Percentiles rank a stretch among this genome's conserved stretches.
Evolutionary conservation across 2,888 invertebrate species (phyloP).

Genomic region (Leptinotarsa juncta): DNA sequence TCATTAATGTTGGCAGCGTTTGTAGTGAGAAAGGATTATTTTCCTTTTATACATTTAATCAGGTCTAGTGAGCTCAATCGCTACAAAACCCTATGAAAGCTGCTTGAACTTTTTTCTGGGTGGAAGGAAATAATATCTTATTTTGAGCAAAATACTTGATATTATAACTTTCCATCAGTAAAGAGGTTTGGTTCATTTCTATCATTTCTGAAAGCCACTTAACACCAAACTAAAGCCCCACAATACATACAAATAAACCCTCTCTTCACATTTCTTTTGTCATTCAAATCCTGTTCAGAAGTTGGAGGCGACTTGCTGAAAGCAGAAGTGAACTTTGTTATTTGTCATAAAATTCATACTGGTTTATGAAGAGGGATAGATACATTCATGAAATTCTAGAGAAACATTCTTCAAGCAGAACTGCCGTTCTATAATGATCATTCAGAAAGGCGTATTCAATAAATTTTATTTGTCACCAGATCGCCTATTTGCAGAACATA

Average conservation of each 20-base stretch:
- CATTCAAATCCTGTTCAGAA: background rate
- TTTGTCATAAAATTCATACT: background rate
- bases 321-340: slow-evolving; percentile 12
- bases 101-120: no score
- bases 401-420: background rate
- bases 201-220: background rate
- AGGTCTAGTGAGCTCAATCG: no score
- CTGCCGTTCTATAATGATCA: background rate
- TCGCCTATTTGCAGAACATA: background rate
- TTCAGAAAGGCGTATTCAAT: background rate
- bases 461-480: background rate
- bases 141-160: no score
- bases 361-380: slow-evolving; percentile 5
- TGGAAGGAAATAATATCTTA: no score
- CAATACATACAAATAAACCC: background rate
- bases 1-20: no score
- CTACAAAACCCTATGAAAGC: no score
- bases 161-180: no score
- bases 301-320: background rate
- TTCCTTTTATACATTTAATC: no score
- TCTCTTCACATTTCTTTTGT: background rate
- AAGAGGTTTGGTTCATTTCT: background rate
- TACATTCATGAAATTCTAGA: background rate
- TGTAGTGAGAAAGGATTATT: no score
- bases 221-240: background rate